These are phyloP conservation scores for Physocephala rufipes DNA, from an alignment of 2,888 invertebrate species.

Conservation along the genomic window DNA sequence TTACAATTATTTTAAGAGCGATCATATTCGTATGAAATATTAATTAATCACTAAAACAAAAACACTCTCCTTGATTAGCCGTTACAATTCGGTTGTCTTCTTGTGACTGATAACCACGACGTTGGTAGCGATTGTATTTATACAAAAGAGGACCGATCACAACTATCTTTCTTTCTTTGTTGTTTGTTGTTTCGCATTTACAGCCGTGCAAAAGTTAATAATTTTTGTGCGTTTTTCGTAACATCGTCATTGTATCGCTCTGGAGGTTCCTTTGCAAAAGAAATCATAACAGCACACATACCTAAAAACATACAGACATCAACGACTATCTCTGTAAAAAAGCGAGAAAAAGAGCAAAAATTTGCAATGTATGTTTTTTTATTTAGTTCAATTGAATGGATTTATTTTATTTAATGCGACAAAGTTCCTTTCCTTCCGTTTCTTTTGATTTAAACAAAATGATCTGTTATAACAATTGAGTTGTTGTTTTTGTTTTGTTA, in stretches of 20 bases:
- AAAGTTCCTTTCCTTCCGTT: slow-evolving; percentile 7
- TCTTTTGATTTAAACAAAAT: slow-evolving; percentile 13
- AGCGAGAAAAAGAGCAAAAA: not conserved
- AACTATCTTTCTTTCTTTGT: too few relatives aligned
- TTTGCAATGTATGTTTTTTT: not conserved
- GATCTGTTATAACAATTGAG: not conserved
- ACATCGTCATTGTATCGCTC: slow-evolving; percentile 29
- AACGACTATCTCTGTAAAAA: not conserved
- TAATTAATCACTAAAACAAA: slow-evolving; percentile 18
- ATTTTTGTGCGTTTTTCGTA: slow-evolving; percentile 23
- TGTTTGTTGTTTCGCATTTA: not conserved
- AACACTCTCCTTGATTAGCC: slow-evolving; percentile 45
- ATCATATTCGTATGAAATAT: slow-evolving; percentile 51
- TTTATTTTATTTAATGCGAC: slow-evolving; percentile 23
- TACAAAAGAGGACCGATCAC: slow-evolving; percentile 47
- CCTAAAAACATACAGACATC: not conserved
- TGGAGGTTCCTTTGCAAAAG: slow-evolving; percentile 22
- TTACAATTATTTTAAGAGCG: slow-evolving; percentile 61
- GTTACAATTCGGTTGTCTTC: slow-evolving; percentile 58
- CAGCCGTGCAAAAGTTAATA: slow-evolving; percentile 10
- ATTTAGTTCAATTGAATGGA: not conserved
- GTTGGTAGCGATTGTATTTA: slow-evolving; percentile 62
- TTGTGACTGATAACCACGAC: slow-evolving; percentile 62
- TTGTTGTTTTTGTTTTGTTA: too few relatives aligned
- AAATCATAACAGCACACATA: slow-evolving; percentile 1